Base-by-base conservation (phyloP, 2,888 invertebrate species). In the Leptodirus hochenwartii region DNA sequence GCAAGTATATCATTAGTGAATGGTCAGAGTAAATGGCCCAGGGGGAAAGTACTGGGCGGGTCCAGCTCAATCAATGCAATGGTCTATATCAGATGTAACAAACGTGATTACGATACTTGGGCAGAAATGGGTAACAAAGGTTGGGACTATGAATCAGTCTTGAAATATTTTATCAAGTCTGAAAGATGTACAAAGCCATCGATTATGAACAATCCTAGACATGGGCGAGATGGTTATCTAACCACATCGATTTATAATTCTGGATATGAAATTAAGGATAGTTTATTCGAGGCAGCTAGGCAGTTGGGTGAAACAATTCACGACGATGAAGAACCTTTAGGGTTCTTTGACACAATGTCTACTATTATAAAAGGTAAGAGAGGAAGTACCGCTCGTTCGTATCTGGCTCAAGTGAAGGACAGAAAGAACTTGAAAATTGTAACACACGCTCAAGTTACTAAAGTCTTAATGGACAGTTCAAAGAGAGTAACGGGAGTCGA, bases 1-100 rank as follows among this genome's bases (percentile, higher is more conserved):
- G 46, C 46, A 12, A 60, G 62, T 32, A 41, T 49, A 15, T 51
- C 56, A 2, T 41, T 47, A 29, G 44, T 40, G 9, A 41, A 47
- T 5, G 44, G 46, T 11, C 32, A 41, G 5, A 66, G 68, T 41
- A 50, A 45, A 27, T 69, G 64, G 64, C 58, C 65, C 0, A 53
- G 66, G 12, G 70, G 70, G 0, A 71, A 73, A 44, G 62, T 63
- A 9, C 50, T 71, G 11, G 79, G 79, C 1, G 79, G 78, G 0
- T 58, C 62, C 2, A 68, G 70, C 9, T 55, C 58, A 1, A 58
- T 72, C 3, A 77, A 77, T 47, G 67, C 58, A 8, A 69, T 76
- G 71, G 32, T 73, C 1, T 69, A 76, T 44, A 46, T 70, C 0
- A 54, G 68, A 4, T 77, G 77, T 0, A 68, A 69, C 48, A 59